A percentile compares a stretch with the other conserved stretches of the same genome.
Conservation (phyloP, 64 coral and sea anemone genomes). For the Dendrophyllia cribrosa region DNA sequence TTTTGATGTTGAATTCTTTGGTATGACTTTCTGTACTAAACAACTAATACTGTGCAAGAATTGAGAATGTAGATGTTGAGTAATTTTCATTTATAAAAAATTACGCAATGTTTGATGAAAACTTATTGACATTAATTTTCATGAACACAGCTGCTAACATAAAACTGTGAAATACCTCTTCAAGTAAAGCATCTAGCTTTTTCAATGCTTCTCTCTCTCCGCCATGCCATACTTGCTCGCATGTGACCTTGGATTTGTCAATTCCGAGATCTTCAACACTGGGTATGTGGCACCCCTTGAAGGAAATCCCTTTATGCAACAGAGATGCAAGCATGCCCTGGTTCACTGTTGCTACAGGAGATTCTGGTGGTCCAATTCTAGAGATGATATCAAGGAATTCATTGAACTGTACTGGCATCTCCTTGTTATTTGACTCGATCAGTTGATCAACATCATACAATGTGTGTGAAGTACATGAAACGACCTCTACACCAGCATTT, state of each 20-base stretch:
- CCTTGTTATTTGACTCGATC: neutral
- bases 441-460: constrained; percentile 47
- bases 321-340: constrained; percentile 16
- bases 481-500: constrained; percentile 25
- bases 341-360: neutral
- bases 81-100: too few species aligned
- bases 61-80: too few species aligned
- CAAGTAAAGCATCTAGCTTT: neutral
- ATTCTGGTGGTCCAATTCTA: constrained; percentile 6
- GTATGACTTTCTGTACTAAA: too few species aligned
- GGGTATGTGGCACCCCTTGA: constrained; percentile 17
- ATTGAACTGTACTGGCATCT: constrained; percentile 39
- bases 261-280: constrained; percentile 38
- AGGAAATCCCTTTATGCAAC: neutral
- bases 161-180: constrained; percentile 11
- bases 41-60: too few species aligned
- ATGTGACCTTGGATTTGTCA: constrained; percentile 19
- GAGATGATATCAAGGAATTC: constrained; percentile 47
- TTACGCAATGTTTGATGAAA: too few species aligned
- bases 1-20: too few species aligned
- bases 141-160: neutral
- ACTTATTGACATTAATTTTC: too few species aligned
- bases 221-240: constrained; percentile 33
- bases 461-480: constrained; percentile 42
- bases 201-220: constrained; percentile 53